Conservation (phyloP, 2,797 vertebrate genomes). For the Xiphorhynchus erythropygius region DNA sequence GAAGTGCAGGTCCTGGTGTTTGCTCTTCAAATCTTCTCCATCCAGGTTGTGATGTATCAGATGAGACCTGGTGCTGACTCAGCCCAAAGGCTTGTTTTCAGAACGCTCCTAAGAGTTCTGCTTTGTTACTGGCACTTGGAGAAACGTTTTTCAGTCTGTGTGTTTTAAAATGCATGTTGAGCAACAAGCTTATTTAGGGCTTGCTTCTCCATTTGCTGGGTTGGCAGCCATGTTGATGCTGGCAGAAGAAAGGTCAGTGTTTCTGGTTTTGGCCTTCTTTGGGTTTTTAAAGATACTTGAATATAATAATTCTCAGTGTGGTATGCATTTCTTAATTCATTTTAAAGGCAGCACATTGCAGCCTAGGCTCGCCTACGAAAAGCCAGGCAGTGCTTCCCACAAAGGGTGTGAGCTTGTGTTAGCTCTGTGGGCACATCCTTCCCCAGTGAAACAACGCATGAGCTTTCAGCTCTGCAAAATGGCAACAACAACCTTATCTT, state of each 20-base stretch:
- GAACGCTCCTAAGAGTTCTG: neutral
- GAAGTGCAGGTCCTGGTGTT: neutral
- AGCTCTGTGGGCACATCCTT: neutral
- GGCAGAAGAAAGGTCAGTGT: neutral
- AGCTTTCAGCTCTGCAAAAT: conserved; percentile 25
- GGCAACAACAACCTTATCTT: conserved; percentile 18
- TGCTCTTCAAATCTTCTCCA: neutral
- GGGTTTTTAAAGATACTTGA: neutral
- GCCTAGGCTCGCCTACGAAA: neutral
- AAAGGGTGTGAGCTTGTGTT: neutral
- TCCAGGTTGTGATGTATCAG: neutral
- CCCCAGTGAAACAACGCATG: rapidly evolving
- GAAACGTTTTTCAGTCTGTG: neutral
- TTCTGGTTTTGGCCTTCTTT: neutral
- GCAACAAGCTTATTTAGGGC: neutral
- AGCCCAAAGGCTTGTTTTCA: neutral
- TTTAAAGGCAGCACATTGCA: neutral
- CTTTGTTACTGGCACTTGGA: neutral
- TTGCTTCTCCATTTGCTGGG: neutral
- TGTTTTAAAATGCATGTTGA: neutral
- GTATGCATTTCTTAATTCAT: neutral
- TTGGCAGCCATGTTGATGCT: neutral
- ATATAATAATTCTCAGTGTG: neutral
- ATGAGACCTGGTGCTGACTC: neutral
- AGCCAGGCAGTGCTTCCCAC: neutral